These are phyloP conservation scores for Trochalopteron elliotii DNA, from an alignment of 2,113 vertebrate species.

Conservation along the genomic window DNA sequence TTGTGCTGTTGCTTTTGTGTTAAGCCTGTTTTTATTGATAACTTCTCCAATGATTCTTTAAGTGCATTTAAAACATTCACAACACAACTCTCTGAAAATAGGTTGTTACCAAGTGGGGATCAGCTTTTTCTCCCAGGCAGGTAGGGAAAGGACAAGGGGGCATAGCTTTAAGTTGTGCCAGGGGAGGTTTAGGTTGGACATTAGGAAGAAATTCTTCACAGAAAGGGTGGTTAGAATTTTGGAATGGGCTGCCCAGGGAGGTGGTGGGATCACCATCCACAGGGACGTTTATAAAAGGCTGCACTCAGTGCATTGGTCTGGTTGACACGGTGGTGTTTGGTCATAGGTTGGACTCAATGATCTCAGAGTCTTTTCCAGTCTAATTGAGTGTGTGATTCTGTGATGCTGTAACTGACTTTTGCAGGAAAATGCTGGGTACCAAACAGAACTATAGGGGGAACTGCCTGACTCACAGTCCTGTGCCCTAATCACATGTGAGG, in stretches of 20 bases:
- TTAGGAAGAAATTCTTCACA: background rate
- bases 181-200: background rate
- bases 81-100: background rate
- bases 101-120: background rate
- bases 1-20: background rate
- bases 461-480: background rate
- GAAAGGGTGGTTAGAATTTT: background rate
- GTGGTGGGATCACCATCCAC: background rate
- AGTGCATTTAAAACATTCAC: background rate
- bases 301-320: background rate
- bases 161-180: background rate
- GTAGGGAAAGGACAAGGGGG: background rate
- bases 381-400: background rate
- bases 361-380: background rate
- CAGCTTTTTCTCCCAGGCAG: background rate
- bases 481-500: background rate
- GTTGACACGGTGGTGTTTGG: rapidly evolving
- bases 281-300: background rate
- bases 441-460: background rate
- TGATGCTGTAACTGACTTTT: background rate
- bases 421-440: background rate
- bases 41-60: background rate
- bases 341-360: background rate
- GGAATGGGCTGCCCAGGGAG: background rate
- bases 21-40: background rate